Evolutionary conservation across 2,888 invertebrate genomes (phyloP).

Genomic region (Sarcophaga subvicina): DNA sequence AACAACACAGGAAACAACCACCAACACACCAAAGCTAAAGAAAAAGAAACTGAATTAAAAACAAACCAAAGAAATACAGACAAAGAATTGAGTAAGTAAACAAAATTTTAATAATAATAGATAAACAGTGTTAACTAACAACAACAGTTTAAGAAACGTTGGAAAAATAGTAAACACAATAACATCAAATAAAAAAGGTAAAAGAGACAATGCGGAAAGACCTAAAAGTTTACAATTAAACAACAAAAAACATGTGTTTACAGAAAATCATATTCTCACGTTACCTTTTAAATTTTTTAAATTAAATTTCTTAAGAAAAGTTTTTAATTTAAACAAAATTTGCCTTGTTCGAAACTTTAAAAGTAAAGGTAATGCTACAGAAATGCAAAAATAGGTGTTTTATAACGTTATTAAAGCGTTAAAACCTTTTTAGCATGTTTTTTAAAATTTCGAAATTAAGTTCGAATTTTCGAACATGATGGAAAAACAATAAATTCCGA

Average conservation of each 20-base stretch:
- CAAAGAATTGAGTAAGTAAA: background rate
- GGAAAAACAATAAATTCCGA: too few relatives aligned
- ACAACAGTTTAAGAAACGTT: background rate
- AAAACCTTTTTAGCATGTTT: too few relatives aligned
- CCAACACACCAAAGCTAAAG: slow-evolving; percentile 37
- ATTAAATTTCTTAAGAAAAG: too few relatives aligned
- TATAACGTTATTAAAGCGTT: too few relatives aligned
- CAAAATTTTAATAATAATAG: too few relatives aligned
- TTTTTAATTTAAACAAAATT: too few relatives aligned
- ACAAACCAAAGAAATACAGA: slow-evolving; percentile 57
- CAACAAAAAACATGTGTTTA: too few relatives aligned
- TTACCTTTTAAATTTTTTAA: too few relatives aligned
- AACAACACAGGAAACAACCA: background rate
- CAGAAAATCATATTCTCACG: too few relatives aligned
- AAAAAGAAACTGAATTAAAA: slow-evolving; percentile 57
- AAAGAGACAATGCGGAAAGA: background rate
- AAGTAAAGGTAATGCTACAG: too few relatives aligned
- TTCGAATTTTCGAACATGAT: background rate
- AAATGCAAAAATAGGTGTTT: background rate
- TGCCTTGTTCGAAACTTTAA: too few relatives aligned
- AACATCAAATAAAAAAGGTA: background rate
- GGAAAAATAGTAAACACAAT: background rate
- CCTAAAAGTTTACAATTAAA: too few relatives aligned
- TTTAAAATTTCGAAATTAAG: background rate
- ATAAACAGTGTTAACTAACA: background rate